Percentiles rank a stretch among this genome's conserved stretches.
Conservation (phyloP, 2,113 vertebrate species). For the Nansenia antarctica region DNA sequence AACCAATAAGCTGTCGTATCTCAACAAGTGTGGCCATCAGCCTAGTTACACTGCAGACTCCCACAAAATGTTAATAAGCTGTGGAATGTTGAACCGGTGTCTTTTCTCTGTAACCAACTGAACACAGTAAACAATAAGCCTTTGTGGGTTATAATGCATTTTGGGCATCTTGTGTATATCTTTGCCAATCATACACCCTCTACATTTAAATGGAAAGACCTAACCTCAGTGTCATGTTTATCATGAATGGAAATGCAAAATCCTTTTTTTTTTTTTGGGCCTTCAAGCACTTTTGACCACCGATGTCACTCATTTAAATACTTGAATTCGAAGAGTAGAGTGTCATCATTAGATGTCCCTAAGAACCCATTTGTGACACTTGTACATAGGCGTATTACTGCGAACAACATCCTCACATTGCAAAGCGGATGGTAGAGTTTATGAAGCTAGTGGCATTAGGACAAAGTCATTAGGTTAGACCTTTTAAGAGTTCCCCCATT, state of each 20-base stretch:
- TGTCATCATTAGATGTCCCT: neutral
- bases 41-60: neutral
- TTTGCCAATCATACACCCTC: neutral
- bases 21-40: neutral
- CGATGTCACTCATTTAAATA: neutral
- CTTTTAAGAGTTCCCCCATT: neutral
- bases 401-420: neutral
- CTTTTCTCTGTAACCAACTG: neutral
- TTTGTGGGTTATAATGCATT: neutral
- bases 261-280: neutral
- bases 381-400: too few relatives aligned
- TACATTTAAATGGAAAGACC: neutral
- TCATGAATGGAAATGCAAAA: too few relatives aligned
- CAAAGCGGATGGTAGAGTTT: too few relatives aligned
- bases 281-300: neutral
- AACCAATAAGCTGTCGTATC: neutral
- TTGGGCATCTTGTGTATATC: neutral
- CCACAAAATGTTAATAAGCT: neutral
- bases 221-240: too few relatives aligned
- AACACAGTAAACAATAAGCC: too few relatives aligned
- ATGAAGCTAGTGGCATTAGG: too few relatives aligned
- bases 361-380: neutral
- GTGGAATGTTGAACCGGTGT: neutral
- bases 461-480: neutral
- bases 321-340: slow-evolving; percentile 9